phyloP scores from a whole-genome alignment of 2,888 invertebrate species.

The Rhorus exstirpatorius region DNA sequence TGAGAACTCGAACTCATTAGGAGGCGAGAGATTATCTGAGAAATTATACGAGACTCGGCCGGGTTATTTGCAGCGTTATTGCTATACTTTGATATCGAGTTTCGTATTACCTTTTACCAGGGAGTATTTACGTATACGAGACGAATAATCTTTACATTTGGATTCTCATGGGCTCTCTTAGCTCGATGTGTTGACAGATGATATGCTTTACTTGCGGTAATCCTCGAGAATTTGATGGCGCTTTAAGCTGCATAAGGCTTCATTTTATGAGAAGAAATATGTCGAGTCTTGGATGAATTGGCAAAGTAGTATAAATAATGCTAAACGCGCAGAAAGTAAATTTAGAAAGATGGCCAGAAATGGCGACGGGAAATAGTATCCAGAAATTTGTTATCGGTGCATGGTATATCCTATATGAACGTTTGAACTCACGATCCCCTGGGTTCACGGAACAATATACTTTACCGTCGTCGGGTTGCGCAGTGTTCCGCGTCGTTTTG shows the following conservation, averaged over 20 bases:
- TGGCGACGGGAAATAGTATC: background rate
- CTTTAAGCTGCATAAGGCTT: too few relatives aligned
- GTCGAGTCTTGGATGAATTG: too few relatives aligned
- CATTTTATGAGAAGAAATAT: too few relatives aligned
- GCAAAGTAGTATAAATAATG: too few relatives aligned
- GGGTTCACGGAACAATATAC: background rate
- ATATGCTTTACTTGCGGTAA: background rate
- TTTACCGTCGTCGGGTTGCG: background rate
- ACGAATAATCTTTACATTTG: background rate
- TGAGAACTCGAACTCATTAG: constrained; percentile 68
- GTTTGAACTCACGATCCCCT: background rate
- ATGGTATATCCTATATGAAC: background rate
- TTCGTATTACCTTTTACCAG: constrained; percentile 13
- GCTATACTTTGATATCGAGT: constrained; percentile 59
- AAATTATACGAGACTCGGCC: constrained; percentile 57
- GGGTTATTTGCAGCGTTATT: constrained; percentile 41
- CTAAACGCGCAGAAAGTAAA: too few relatives aligned
- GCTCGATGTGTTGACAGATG: background rate
- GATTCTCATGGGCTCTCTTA: background rate
- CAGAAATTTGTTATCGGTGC: background rate
- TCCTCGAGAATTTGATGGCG: too few relatives aligned
- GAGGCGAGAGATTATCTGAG: constrained; percentile 64
- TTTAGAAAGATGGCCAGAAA: background rate
- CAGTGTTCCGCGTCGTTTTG: constrained; percentile 38
- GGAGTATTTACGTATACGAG: background rate